Conservation (phyloP, 2,888 invertebrate species). For the Eulithis testata region DNA sequence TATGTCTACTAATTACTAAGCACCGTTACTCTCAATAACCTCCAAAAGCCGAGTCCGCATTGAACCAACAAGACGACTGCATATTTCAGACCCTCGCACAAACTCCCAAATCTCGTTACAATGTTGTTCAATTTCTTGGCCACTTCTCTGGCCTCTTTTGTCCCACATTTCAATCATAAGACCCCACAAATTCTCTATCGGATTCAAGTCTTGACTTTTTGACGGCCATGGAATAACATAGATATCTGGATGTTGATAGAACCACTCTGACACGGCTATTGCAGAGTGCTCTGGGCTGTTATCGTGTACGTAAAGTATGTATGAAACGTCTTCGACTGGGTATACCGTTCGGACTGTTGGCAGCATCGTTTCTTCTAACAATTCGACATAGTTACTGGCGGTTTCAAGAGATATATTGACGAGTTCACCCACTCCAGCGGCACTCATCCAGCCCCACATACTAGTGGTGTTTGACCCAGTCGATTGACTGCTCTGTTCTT, state of each 20-base stretch:
- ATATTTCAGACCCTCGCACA: not conserved
- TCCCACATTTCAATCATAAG: constrained; percentile 6
- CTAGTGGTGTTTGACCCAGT: not conserved
- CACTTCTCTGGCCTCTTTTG: not conserved
- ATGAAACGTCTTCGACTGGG: constrained; percentile 1
- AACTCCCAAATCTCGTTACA: constrained; percentile 3
- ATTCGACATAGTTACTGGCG: not conserved
- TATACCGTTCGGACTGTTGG: not conserved
- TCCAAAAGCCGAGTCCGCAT: not conserved
- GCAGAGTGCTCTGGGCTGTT: not conserved
- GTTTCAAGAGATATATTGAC: not conserved
- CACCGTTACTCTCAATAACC: constrained; percentile 2
- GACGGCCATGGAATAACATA: constrained; percentile 4
- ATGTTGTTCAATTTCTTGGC: not conserved
- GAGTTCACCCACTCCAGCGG: not conserved
- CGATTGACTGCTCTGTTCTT: not conserved
- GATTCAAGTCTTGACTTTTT: constrained; percentile 4
- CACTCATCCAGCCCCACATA: constrained; percentile 6
- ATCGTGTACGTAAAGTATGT: constrained; percentile 1
- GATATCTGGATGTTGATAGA: constrained; percentile 1
- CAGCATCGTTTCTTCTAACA: not conserved
- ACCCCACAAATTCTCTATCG: constrained; percentile 3
- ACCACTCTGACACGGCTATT: not conserved
- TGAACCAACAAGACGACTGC: not conserved
- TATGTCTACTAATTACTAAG: not conserved